Evolutionary conservation across 1,140 invertebrate species (phyloP), one percentile per base, ranked within the genome.

Genomic region (Charaxes varanes): DNA sequence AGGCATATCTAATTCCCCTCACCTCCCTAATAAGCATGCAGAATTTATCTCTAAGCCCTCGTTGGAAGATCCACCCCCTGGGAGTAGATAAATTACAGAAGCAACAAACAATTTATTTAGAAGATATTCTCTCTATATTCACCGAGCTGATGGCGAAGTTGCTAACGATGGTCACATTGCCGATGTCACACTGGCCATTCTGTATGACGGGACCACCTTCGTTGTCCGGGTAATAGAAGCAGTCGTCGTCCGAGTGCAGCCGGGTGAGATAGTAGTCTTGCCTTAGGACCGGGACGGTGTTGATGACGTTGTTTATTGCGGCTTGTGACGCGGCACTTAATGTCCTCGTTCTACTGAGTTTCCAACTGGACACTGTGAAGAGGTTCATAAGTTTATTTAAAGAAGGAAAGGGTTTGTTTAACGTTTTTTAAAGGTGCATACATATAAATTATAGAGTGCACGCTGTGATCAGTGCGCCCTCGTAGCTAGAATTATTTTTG

Each of bases 181-280:
- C 49, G 4, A 53, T 19, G 6, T 51, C 30, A 33, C 78, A 82
- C 16, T 62, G 58, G 12, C 74, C 74, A 0, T 47, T 4, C 3
- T 70, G 38, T 8, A 70, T 26, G 0, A 79, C 69, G 4, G 65
- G 65, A 3, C 72, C 78, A 1, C 70, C 78, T 3, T 64, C 34
- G 11, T 72, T 73, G 21, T 76, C 56, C 3, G 74, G 78, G 16
- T 79, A 79, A 41, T 48, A 79, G 71, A 79, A 79, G 37, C 78
- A 82, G 16, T 61, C 47, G 0, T 62, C 58, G 3, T 62, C 63
- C 2, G 41, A 52, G 6, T 82, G 78, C 0, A 47, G 51, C 38
- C 65, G 47, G 3, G 18, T 2, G 3, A 48, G 16, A 27, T 57
- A 81, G 17, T 74, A 81, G 2, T 66, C 41, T 34, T 70, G 38